These are phyloP conservation scores for Anolis apletophallus DNA, from an alignment of 2,797 vertebrate species.

Conservation along the genomic window DNA sequence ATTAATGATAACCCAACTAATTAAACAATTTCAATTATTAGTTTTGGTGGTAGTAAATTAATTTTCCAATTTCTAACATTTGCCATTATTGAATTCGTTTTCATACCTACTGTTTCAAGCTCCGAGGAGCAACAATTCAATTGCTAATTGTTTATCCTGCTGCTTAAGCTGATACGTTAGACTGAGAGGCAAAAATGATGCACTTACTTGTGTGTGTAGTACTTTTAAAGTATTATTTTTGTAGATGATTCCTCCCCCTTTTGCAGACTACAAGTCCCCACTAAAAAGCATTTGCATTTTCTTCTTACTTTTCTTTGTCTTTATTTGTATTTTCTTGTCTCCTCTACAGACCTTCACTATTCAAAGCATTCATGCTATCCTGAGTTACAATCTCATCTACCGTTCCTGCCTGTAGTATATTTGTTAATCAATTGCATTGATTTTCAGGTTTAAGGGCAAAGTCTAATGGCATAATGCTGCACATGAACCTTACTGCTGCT, in stretches of 20 bases:
- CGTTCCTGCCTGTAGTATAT: constrained; percentile 18
- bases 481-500: constrained; percentile 5
- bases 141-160: not conserved
- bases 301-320: not conserved
- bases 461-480: constrained; percentile 26
- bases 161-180: not conserved
- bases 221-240: not conserved
- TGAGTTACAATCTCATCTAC: constrained; percentile 18
- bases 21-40: no score
- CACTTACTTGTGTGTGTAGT: not conserved
- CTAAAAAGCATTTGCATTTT: not conserved
- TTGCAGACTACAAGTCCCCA: not conserved
- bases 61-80: no score
- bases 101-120: no score
- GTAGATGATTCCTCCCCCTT: not conserved
- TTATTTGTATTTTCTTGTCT: not conserved
- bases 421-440: constrained; percentile 30
- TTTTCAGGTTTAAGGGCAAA: constrained; percentile 39
- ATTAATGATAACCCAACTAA: no score
- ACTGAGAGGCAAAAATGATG: not conserved
- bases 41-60: no score
- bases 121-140: not conserved
- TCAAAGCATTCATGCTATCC: not conserved
- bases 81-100: no score
- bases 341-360: not conserved